Evolutionary conservation across 2,888 invertebrate species (phyloP).

Genomic region (Eremobia ochroleuca): DNA sequence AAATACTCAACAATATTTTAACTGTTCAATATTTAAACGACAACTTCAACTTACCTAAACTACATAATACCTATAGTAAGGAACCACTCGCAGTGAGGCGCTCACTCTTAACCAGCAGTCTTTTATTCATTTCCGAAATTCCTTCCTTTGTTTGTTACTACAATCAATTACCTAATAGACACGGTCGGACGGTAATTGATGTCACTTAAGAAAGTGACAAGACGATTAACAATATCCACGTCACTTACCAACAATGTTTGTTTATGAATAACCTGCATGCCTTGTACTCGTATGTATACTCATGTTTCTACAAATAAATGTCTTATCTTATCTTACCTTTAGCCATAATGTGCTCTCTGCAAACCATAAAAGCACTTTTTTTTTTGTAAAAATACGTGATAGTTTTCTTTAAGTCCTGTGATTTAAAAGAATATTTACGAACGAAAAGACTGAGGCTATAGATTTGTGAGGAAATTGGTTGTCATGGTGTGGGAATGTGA

Average conservation of each 20-base stretch:
- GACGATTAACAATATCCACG: not conserved
- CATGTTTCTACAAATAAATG: no score
- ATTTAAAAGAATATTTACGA: not conserved
- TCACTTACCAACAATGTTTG: not conserved
- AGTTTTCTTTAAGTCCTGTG: not conserved
- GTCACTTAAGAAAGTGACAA: not conserved
- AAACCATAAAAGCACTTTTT: not conserved
- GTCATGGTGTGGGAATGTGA: not conserved
- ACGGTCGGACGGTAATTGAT: not conserved
- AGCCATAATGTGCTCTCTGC: not conserved
- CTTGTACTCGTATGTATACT: no score
- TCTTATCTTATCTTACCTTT: no score
- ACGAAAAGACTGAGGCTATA: not conserved
- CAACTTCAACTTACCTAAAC: not conserved
- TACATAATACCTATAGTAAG: not conserved
- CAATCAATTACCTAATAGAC: not conserved
- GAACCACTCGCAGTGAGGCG: not conserved
- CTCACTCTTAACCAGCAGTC: not conserved
- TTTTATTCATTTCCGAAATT: slow-evolving; percentile 11
- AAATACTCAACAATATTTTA: not conserved
- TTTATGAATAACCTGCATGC: no score
- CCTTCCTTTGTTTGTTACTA: not conserved
- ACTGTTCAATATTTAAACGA: not conserved
- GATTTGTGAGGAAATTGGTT: not conserved
- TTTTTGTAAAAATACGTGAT: not conserved